Base-by-base conservation (phyloP, 2,113 vertebrate species). In the Harpagus bidentatus region DNA sequence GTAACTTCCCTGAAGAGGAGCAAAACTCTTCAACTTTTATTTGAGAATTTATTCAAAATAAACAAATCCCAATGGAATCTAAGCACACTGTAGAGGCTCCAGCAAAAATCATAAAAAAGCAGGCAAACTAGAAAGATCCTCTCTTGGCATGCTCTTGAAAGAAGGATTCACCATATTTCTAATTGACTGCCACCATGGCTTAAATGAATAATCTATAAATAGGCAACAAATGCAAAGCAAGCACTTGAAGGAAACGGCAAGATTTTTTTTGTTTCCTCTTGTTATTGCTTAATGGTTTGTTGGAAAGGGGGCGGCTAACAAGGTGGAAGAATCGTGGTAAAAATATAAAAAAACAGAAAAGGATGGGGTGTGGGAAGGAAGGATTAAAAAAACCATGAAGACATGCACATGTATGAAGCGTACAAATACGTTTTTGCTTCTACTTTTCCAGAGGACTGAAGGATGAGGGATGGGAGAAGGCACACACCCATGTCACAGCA, bases 101-200 rank as follows among this genome's bases (percentile, higher is more conserved):
- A 92, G n/a, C 29, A 89, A 92, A 96, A 93, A 50, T 21, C 34
- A 25, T 53, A 71, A 77, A 95, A 88, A 94, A 77, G 28, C 72
- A 86, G 90, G 74, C 47, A 84, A 94, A 86, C 61, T 59, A 69
- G 80, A 94, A 80, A 85, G 80, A 91, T 89, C 82, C 62, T 90
- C 86, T 94, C 93, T 88, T 92, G 94, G 94, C 94, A 96, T 11
- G 3, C 69, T 86, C 56, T 61, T 90, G 90, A 95, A 95, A 94
- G 90, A 59, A 96, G 96, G 95, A 96, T 95, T 97, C 94, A 92
- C 97, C 69, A 88, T 77, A 48, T 91, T 96, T 97, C 96, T 97
- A 86, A 96, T 20, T 97, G 94, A 97, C 91, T 96, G 97, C 86
- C 80, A 92, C 86, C 4, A 7, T 77, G 78, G 96, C 79, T 88